Percentiles rank a stretch among this genome's conserved stretches.
phyloP scores from a whole-genome alignment of 1,140 invertebrate species.

The Brachionus koreanus region DNA sequence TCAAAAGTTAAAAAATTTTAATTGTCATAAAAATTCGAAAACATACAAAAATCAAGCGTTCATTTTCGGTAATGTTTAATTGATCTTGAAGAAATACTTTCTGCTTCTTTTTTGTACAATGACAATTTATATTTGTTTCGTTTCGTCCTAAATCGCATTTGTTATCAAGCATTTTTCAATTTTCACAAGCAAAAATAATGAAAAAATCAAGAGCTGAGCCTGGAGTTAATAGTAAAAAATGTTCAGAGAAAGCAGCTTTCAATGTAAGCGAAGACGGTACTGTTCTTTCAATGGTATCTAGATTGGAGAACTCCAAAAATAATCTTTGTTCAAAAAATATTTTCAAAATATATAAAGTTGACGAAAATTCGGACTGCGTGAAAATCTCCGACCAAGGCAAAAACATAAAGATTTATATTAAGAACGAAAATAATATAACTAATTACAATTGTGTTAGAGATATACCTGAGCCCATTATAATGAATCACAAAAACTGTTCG shows the following conservation, averaged over 20 bases:
- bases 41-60: background rate
- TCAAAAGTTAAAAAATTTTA: background rate
- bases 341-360: constrained; percentile 18
- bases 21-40: background rate
- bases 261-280: background rate
- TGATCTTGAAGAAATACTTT: background rate
- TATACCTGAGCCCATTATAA: background rate
- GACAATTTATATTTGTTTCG: background rate
- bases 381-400: background rate
- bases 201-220: background rate
- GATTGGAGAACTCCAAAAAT: background rate
- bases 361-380: background rate
- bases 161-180: background rate
- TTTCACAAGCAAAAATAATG: background rate
- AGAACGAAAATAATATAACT: constrained; percentile 32
- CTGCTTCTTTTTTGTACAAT: background rate
- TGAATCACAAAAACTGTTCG: background rate
- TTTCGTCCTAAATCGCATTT: background rate
- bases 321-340: constrained; percentile 17
- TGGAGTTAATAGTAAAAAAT: background rate
- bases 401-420: constrained; percentile 29
- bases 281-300: background rate
- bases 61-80: background rate
- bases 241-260: background rate
- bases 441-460: constrained; percentile 26